Conservation (phyloP, 2,797 vertebrate genomes). For the Chelidonichthys spinosus region DNA sequence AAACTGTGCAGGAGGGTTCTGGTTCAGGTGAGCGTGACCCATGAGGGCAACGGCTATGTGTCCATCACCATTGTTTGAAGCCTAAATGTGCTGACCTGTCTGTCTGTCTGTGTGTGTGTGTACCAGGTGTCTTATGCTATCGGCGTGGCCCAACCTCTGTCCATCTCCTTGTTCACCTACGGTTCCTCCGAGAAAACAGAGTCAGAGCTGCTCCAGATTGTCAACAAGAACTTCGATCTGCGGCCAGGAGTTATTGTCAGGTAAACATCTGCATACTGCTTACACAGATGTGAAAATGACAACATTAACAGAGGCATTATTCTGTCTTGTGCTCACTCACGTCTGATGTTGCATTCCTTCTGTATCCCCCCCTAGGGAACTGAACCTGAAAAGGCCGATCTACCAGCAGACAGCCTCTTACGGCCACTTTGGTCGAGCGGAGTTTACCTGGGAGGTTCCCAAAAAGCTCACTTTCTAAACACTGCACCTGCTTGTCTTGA, state of each 20-base stretch:
- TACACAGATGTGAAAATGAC: not conserved
- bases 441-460: slow-evolving; percentile 93
- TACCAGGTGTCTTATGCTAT: slow-evolving; percentile 95
- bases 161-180: slow-evolving; percentile 95
- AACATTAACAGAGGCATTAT: not conserved
- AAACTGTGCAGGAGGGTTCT: slow-evolving; percentile 94
- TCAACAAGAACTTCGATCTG: slow-evolving; percentile 96
- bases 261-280: slow-evolving; percentile 74
- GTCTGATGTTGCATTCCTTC: slow-evolving; percentile 10
- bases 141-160: slow-evolving; percentile 92
- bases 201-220: slow-evolving; percentile 91
- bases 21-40: slow-evolving; percentile 88
- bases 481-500: slow-evolving; percentile 28
- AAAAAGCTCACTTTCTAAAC: slow-evolving; percentile 88
- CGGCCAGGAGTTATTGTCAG: slow-evolving; percentile 97
- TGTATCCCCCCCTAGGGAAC: slow-evolving; percentile 83
- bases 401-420: slow-evolving; percentile 97
- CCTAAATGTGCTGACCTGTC: not conserved
- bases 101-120: slow-evolving; percentile 17
- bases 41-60: not conserved
- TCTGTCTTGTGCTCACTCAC: not conserved
- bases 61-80: not conserved
- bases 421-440: slow-evolving; percentile 93
- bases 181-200: slow-evolving; percentile 92
- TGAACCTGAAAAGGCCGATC: slow-evolving; percentile 94